These are phyloP conservation scores for Indri indri DNA, from an alignment of 2,113 vertebrate genomes.

Conservation along the genomic window DNA sequence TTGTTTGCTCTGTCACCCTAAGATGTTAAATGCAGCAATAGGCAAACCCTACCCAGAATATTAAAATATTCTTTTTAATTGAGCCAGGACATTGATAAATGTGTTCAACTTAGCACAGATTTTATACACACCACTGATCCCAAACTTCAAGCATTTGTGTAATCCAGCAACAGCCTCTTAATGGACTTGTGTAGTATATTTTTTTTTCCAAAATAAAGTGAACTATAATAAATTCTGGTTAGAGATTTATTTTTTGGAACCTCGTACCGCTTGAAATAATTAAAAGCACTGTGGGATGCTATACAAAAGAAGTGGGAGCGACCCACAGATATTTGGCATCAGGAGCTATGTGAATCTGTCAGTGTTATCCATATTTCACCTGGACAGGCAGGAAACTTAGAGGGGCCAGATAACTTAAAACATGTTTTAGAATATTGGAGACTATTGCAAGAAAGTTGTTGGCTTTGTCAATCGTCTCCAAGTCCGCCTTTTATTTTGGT, in stretches of 20 bases:
- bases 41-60: background rate
- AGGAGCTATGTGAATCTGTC: background rate
- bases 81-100: background rate
- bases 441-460: background rate
- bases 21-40: background rate
- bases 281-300: background rate
- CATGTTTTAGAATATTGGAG: background rate
- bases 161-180: conserved; percentile 4
- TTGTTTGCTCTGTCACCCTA: background rate
- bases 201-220: conserved; percentile 42
- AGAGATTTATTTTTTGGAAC: background rate
- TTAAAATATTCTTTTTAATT: background rate
- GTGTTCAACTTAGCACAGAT: background rate
- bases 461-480: background rate
- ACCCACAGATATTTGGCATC: background rate
- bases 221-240: background rate
- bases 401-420: background rate
- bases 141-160: background rate
- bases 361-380: background rate
- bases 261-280: background rate
- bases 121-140: background rate
- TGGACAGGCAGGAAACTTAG: background rate
- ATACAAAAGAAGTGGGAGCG: background rate
- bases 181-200: background rate
- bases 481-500: background rate